Evolutionary conservation across 2,888 invertebrate genomes (phyloP).

Genomic region (Lottia gigantea): DNA sequence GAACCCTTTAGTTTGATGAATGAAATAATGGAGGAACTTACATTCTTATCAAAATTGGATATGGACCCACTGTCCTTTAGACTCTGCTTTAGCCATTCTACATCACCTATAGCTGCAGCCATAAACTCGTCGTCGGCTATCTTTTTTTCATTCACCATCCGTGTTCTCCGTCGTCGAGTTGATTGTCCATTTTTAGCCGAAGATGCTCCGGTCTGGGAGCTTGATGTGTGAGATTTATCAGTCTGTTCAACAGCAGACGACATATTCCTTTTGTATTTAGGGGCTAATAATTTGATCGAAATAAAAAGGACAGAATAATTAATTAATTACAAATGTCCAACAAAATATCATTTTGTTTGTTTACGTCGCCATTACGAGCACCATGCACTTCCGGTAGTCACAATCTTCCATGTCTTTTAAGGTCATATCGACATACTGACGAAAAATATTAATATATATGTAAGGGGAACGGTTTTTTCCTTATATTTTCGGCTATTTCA

Average conservation of each 20-base stretch:
- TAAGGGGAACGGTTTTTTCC: too few species aligned
- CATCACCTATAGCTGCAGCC: slow-evolving; percentile 68
- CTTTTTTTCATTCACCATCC: slow-evolving; percentile 53
- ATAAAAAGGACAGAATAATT: too few species aligned
- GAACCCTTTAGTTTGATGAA: too few species aligned
- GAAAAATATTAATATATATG: too few species aligned
- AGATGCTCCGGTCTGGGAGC: slow-evolving; percentile 17
- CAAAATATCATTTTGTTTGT: neutral
- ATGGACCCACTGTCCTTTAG: slow-evolving; percentile 54
- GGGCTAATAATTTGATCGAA: too few species aligned
- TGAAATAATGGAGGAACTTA: slow-evolving; percentile 35
- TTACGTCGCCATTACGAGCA: slow-evolving; percentile 7
- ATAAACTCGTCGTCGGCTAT: slow-evolving; percentile 67
- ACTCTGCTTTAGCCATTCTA: slow-evolving; percentile 67
- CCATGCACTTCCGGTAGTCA: neutral
- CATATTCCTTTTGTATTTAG: neutral
- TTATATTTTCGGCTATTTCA: too few species aligned
- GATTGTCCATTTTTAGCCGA: slow-evolving; percentile 34
- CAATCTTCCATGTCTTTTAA: neutral
- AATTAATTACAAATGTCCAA: too few species aligned
- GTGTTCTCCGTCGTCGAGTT: slow-evolving; percentile 43
- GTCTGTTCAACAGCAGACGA: slow-evolving; percentile 13
- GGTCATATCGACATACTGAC: too few species aligned
- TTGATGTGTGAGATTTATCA: slow-evolving; percentile 14
- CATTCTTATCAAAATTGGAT: slow-evolving; percentile 66